These are phyloP conservation scores for Brachionus calyciflorus DNA, from an alignment of 1,140 invertebrate genomes.

Conservation along the genomic window DNA sequence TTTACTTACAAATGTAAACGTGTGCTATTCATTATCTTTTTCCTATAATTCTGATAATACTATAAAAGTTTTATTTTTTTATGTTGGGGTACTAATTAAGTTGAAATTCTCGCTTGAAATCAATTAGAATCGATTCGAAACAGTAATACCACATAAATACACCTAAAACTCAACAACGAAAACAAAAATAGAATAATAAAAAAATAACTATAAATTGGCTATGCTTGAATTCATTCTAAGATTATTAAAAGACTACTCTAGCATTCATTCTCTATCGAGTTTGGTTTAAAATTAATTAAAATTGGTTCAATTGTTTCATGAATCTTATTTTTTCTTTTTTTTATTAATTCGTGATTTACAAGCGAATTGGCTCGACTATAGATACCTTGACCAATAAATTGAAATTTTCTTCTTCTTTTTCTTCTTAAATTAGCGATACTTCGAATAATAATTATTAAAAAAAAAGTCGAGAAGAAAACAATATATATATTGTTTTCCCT, in stretches of 20 bases:
- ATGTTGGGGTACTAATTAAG: slow-evolving; percentile 2
- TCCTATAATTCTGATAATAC: no score
- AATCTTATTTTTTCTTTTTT: slow-evolving; percentile 36
- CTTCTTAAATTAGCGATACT: no score
- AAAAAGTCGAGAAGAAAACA: no score
- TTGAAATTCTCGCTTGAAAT: slow-evolving; percentile 10
- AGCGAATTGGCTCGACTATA: slow-evolving; percentile 1
- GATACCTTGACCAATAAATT: slow-evolving; percentile 32
- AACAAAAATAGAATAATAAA: no score
- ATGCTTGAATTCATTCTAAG: slow-evolving; percentile 21
- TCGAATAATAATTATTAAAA: no score
- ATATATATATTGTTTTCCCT: no score
- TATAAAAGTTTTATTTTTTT: no score
- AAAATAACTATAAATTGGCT: neutral
- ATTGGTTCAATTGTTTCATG: slow-evolving; percentile 40
- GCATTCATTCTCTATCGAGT: neutral
- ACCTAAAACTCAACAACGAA: no score
- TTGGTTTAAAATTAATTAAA: slow-evolving; percentile 32
- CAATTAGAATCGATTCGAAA: no score
- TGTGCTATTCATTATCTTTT: slow-evolving; percentile 41
- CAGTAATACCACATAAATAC: no score
- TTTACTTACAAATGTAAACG: no score
- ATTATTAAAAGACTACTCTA: neutral
- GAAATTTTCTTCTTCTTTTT: slow-evolving; percentile 25
- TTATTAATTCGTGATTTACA: slow-evolving; percentile 33